phyloP scores from a whole-genome alignment of 2,888 invertebrate genomes.

The Allygus modestus region DNA sequence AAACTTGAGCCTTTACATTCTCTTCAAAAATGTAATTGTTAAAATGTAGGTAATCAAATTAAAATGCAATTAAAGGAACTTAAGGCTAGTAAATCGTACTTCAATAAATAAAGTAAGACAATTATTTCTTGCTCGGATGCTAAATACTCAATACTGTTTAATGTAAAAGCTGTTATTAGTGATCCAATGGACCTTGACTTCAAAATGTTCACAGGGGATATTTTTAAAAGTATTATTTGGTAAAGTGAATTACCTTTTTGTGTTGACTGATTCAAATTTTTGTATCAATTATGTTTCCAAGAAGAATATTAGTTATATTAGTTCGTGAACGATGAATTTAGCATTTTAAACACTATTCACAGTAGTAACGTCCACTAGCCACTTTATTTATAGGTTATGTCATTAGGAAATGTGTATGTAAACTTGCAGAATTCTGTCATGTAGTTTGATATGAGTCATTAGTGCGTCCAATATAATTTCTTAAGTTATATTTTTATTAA shows the following conservation, averaged over 20 bases:
- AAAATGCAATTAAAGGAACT: too few relatives aligned
- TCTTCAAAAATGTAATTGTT: too few relatives aligned
- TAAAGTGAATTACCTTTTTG: neutral
- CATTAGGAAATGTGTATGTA: conserved; percentile 32
- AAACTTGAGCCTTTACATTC: too few relatives aligned
- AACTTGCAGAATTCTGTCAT: conserved; percentile 22
- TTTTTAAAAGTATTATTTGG: neutral
- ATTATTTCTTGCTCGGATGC: too few relatives aligned
- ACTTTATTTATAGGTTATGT: conserved; percentile 45
- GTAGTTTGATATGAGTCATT: neutral
- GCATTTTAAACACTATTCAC: neutral
- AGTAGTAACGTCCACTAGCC: neutral
- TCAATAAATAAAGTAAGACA: too few relatives aligned
- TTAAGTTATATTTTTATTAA: neutral
- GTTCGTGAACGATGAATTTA: neutral
- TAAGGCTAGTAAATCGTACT: too few relatives aligned
- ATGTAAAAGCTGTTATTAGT: neutral
- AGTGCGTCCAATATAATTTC: neutral
- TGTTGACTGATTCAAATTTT: neutral
- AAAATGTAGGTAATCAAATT: too few relatives aligned
- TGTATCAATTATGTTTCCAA: neutral
- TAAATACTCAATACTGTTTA: too few relatives aligned
- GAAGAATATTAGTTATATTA: neutral
- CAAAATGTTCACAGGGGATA: neutral
- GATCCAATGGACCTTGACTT: conserved; percentile 27